Conservation (phyloP, 2,888 invertebrate species). For the Slavum lentiscoides region DNA sequence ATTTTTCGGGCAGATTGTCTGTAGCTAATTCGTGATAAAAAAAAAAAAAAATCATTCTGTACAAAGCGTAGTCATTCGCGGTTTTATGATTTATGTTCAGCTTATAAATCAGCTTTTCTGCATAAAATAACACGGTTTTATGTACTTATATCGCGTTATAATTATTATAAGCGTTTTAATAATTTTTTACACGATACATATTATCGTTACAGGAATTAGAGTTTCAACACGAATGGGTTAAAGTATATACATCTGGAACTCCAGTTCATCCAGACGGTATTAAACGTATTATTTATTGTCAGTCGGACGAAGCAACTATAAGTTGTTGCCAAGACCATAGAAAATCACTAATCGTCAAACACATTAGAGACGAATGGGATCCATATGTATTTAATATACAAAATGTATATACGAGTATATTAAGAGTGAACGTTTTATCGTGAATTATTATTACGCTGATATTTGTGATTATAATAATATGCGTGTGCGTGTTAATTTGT, state of each 20-base stretch:
- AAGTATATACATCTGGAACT: constrained; percentile 60
- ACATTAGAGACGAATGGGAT: constrained; percentile 62
- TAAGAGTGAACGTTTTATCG: no score
- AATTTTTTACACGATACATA: background rate
- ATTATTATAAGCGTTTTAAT: background rate
- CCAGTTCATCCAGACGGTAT: constrained; percentile 64
- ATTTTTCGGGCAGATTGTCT: no score
- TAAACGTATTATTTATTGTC: constrained; percentile 62
- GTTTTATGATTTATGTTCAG: no score
- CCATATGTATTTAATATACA: constrained; percentile 65
- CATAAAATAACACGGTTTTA: no score
- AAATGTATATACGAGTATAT: constrained; percentile 64
- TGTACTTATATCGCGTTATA: no score
- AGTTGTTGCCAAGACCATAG: constrained; percentile 66
- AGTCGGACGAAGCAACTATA: constrained; percentile 62
- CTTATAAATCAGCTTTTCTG: no score
- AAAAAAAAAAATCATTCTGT: no score
- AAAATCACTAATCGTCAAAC: constrained; percentile 62
- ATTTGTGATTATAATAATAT: background rate
- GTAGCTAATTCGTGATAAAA: no score
- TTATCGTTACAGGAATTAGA: constrained; percentile 63
- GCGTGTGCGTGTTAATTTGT: background rate
- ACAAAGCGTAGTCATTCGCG: no score
- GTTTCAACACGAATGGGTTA: constrained; percentile 63
- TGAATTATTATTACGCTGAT: no score